Percentiles rank a stretch among this genome's conserved stretches.
Evolutionary conservation across 2,113 vertebrate species (phyloP).

Genomic region (Crotalus helleri): DNA sequence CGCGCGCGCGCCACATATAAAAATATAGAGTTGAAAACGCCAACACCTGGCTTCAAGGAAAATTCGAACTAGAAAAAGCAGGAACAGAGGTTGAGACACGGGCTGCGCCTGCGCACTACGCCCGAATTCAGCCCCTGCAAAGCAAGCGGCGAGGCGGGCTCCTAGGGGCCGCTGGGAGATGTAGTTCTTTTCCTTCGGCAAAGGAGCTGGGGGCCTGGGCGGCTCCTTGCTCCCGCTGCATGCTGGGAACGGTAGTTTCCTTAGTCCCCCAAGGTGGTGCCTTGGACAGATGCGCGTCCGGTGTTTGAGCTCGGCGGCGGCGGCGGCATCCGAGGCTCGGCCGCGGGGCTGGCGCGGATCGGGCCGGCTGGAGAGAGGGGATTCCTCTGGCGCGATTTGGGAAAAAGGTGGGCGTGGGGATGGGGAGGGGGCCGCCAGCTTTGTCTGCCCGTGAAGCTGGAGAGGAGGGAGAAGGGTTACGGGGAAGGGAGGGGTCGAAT

Average conservation of each 20-base stretch:
- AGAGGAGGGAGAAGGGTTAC: not conserved
- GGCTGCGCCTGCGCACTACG: not conserved
- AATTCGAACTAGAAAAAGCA: too few species aligned
- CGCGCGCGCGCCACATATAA: too few species aligned
- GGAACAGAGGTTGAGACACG: rapidly evolving
- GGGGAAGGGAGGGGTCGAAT: not conserved
- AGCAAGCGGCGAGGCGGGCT: not conserved
- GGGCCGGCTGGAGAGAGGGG: rapidly evolving
- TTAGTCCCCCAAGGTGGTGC: rapidly evolving
- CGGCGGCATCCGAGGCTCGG: not conserved
- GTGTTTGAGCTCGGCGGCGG: not conserved
- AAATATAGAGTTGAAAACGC: too few species aligned
- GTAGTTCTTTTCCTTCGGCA: not conserved
- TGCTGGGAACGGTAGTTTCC: not conserved
- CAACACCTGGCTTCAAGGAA: too few species aligned
- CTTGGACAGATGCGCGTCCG: not conserved
- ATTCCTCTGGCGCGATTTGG: not conserved
- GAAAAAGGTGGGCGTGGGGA: not conserved
- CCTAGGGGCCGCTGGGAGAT: not conserved
- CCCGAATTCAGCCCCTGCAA: not conserved
- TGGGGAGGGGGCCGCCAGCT: rapidly evolving
- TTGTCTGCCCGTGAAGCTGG: not conserved
- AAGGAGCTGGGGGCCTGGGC: not conserved
- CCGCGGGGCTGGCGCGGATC: not conserved
- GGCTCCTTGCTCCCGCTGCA: not conserved